These are phyloP conservation scores for Adela reaumurella DNA, from an alignment of 2,888 invertebrate genomes.

Conservation along the genomic window DNA sequence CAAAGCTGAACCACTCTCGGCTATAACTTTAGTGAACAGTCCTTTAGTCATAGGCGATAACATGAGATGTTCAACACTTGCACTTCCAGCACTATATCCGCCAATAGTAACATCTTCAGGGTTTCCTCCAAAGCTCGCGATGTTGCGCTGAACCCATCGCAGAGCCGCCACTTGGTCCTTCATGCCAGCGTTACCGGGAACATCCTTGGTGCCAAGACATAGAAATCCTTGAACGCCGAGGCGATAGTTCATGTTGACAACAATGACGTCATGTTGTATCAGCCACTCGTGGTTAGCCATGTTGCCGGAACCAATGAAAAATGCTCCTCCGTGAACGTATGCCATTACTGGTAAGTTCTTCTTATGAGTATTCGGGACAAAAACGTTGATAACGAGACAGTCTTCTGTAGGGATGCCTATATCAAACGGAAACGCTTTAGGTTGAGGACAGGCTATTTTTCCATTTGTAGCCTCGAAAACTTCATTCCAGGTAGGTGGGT, in stretches of 20 bases:
- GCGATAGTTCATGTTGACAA: too few relatives aligned
- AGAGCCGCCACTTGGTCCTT: too few relatives aligned
- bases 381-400: conserved; percentile 31
- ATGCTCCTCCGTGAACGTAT: conserved; percentile 40
- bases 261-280: conserved; percentile 18
- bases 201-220: conserved; percentile 23
- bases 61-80: too few relatives aligned
- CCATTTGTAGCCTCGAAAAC: conserved; percentile 3
- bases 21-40: conserved; percentile 6
- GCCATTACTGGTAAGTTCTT: too few relatives aligned
- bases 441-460: conserved; percentile 5
- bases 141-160: too few relatives aligned
- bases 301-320: conserved; percentile 25
- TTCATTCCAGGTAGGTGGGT: too few relatives aligned
- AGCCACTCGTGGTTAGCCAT: conserved; percentile 17
- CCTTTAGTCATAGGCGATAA: conserved; percentile 4
- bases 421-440: conserved; percentile 3
- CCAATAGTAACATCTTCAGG: too few relatives aligned
- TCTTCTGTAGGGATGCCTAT: conserved; percentile 18
- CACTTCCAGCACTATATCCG: too few relatives aligned
- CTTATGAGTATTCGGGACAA: conserved; percentile 30
- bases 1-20: conserved; percentile 1
- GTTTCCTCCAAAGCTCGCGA: too few relatives aligned
- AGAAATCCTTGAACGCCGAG: conserved; percentile 23
- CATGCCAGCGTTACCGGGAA: too few relatives aligned